Percentiles rank a stretch among this genome's conserved stretches.
These are phyloP conservation scores for Bugulina stolonifera DNA, from an alignment of 2,888 invertebrate species.

Conservation along the genomic window DNA sequence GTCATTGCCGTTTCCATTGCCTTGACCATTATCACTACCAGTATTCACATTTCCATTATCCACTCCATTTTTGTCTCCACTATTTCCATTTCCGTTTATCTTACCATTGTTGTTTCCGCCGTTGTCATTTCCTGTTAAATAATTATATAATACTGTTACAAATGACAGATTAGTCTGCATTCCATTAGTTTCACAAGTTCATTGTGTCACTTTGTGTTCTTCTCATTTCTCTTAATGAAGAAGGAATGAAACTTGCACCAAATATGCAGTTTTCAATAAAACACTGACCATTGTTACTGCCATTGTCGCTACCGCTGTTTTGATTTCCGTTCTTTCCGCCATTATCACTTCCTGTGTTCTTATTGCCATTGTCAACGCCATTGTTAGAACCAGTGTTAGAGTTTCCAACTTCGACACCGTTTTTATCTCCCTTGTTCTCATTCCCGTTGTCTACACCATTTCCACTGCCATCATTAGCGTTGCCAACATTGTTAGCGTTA, in stretches of 20 bases:
- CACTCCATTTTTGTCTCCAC: conserved; percentile 1
- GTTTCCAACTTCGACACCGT: conserved; percentile 4
- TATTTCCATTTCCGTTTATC: neutral
- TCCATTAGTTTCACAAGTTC: too few species aligned
- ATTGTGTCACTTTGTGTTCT: too few species aligned
- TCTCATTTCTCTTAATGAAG: too few species aligned
- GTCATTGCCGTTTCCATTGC: conserved; percentile 6
- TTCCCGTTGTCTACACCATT: conserved; percentile 11
- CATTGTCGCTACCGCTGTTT: conserved; percentile 3
- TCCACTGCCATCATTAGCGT: neutral
- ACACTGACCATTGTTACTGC: conserved; percentile 3
- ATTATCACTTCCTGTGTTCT: neutral
- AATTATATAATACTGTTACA: too few species aligned
- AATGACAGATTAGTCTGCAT: too few species aligned
- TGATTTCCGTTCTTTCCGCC: conserved; percentile 21
- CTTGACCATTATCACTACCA: conserved; percentile 16
- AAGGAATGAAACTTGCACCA: too few species aligned
- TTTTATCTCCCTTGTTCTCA: conserved; percentile 12
- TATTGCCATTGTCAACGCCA: conserved; percentile 1
- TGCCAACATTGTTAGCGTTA: conserved; percentile 23
- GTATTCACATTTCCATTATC: neutral
- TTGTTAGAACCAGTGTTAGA: conserved; percentile 3
- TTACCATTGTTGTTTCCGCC: neutral
- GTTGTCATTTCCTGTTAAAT: conserved; percentile 18
- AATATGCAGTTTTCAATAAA: neutral